Evolutionary conservation across 2,113 vertebrate species (phyloP).

Genomic region (Hyla sarda): DNA sequence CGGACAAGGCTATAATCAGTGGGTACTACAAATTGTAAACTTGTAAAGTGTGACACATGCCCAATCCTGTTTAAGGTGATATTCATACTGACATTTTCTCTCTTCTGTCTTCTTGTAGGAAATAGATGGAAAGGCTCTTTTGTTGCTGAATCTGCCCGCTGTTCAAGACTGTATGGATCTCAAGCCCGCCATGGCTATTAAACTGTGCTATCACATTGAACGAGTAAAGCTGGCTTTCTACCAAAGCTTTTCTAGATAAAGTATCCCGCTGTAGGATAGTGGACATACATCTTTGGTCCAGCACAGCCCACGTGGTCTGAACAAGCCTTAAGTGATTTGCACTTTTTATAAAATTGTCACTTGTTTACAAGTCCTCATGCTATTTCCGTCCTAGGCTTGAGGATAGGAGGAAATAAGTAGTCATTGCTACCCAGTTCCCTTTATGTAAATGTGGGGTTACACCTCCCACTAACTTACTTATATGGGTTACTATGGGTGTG

Average conservation of each 20-base stretch:
- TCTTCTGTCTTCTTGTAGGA: conserved; percentile 74
- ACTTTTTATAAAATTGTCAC: conserved; percentile 51
- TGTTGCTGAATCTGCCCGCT: conserved; percentile 94
- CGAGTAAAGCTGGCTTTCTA: conserved; percentile 98
- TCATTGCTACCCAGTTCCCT: conserved; percentile 17
- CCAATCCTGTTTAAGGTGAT: background rate
- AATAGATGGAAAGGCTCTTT: conserved; percentile 95
- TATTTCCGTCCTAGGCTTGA: conserved; percentile 19
- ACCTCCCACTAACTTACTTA: background rate
- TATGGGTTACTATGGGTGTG: background rate
- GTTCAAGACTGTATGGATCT: conserved; percentile 99
- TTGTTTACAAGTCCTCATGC: conserved; percentile 47
- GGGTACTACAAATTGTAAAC: too few species aligned
- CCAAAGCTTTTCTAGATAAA: conserved; percentile 94
- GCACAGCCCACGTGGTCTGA: background rate
- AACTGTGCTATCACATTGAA: conserved; percentile 97
- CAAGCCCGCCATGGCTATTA: conserved; percentile 95
- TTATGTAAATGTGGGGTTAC: background rate
- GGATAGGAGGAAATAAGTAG: background rate
- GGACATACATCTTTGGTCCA: background rate
- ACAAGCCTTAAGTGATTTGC: conserved; percentile 52
- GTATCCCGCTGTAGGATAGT: background rate
- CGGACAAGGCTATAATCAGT: too few species aligned
- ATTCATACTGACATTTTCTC: background rate
- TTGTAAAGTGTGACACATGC: too few species aligned